Conservation (phyloP, 2,888 invertebrate species). For the Amiota communis region DNA sequence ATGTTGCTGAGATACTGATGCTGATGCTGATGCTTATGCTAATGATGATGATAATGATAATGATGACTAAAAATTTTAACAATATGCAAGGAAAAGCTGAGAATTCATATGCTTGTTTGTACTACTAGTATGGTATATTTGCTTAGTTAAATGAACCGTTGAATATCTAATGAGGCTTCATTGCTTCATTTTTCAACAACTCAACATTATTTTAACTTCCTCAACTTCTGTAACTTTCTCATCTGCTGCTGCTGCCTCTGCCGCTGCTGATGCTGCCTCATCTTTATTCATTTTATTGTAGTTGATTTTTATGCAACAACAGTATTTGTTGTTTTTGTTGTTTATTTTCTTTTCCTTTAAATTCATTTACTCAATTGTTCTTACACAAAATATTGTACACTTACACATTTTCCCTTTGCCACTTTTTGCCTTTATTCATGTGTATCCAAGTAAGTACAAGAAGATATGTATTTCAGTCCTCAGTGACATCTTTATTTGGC, state of each 20-base stretch:
- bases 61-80: too few relatives aligned
- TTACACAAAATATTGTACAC: too few relatives aligned
- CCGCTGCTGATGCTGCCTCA: background rate
- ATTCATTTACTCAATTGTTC: slow-evolving; percentile 4
- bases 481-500: background rate
- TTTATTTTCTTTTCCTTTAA: background rate
- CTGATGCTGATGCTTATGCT: background rate
- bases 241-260: too few relatives aligned
- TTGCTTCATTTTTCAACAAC: background rate
- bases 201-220: too few relatives aligned
- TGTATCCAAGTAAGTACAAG: background rate
- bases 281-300: too few relatives aligned
- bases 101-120: background rate
- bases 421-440: too few relatives aligned
- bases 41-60: background rate
- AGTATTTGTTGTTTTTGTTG: background rate
- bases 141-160: slow-evolving; percentile 15
- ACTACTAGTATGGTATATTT: background rate
- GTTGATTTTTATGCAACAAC: too few relatives aligned
- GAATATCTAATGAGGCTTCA: background rate
- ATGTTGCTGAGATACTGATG: background rate
- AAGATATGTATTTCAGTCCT: too few relatives aligned
- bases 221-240: too few relatives aligned
- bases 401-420: too few relatives aligned
- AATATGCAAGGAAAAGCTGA: too few relatives aligned